Evolutionary conservation across 1,140 invertebrate genomes (phyloP), one percentile per base, ranked within the genome.

Genomic region (Drosophila tropicalis): DNA sequence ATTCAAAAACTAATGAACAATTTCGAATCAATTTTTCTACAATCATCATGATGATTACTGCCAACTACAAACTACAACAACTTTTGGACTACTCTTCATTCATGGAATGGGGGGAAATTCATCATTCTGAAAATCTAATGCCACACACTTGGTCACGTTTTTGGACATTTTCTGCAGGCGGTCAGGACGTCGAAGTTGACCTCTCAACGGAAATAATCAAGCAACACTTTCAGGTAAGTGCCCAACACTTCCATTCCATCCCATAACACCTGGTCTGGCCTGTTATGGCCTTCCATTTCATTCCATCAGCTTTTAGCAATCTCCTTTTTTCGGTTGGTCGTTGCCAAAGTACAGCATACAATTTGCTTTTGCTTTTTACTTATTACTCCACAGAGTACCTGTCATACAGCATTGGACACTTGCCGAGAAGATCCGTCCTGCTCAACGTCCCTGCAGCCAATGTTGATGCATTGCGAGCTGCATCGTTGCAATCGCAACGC

Each of bases 361-460:
- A 78, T 78, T 78, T 66, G 55, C 47, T n/a, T 44, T 77, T 87
- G 58, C 44, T 79, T 79, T 44, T 77, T 87, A 63, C 44, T 79
- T 79, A 58, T 47, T 66, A 56, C 66, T 70, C 61, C 91, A 91
- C 62, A 96, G 92, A 96, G 95, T 81, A 97, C 96, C 40, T 97
- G 96, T 91, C 95, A 96, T 92, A 93, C 95, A 72, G 96, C 95
- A 22, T 93, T 96, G 92, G 94, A 95, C 73, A 94, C 94, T 72
- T 95, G 96, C 92, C 96, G 96, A 90, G 95, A 95, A 85, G 95
- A 97, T 92, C 94, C 94, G 57, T 95, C 95, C 71, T 98, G 97
- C 91, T 94, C 95, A 83, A 93, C 93, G 62, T 94, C 96, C 47
- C 93, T 98, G 62, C 95, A 96, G 41, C 96, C 96, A 3, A 96